Conservation (phyloP, 2,113 vertebrate genomes). For the Natator depressus region DNA sequence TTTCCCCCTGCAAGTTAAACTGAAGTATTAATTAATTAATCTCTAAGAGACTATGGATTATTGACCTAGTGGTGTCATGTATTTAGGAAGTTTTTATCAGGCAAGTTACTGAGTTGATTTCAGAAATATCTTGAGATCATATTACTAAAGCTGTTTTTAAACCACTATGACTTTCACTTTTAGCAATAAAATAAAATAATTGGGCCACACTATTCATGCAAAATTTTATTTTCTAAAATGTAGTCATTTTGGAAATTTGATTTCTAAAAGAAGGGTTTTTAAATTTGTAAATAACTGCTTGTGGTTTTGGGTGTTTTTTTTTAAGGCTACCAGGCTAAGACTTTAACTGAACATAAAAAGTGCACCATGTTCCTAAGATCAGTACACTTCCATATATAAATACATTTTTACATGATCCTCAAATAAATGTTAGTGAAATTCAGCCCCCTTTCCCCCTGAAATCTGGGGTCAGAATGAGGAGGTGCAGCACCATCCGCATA, state of each 20-base stretch:
- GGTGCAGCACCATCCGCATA: neutral
- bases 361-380: neutral
- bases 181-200: slow-evolving; percentile 32
- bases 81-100: slow-evolving; percentile 18
- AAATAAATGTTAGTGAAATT: neutral
- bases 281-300: neutral
- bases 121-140: slow-evolving; percentile 35
- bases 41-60: slow-evolving; percentile 18
- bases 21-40: slow-evolving; percentile 42
- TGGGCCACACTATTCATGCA: neutral
- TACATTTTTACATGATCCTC: neutral
- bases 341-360: neutral
- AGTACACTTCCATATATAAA: neutral
- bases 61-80: slow-evolving; percentile 2
- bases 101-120: slow-evolving; percentile 33
- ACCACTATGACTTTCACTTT: slow-evolving; percentile 25
- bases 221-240: slow-evolving; percentile 16
- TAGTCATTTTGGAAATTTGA: neutral
- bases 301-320: neutral
- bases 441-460: neutral
- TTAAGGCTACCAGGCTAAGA: neutral
- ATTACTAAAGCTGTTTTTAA: slow-evolving; percentile 32
- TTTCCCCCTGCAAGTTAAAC: neutral
- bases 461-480: neutral
- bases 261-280: neutral